Conservation (phyloP, 2,888 invertebrate genomes). For the Caenorhabditis virilis region DNA sequence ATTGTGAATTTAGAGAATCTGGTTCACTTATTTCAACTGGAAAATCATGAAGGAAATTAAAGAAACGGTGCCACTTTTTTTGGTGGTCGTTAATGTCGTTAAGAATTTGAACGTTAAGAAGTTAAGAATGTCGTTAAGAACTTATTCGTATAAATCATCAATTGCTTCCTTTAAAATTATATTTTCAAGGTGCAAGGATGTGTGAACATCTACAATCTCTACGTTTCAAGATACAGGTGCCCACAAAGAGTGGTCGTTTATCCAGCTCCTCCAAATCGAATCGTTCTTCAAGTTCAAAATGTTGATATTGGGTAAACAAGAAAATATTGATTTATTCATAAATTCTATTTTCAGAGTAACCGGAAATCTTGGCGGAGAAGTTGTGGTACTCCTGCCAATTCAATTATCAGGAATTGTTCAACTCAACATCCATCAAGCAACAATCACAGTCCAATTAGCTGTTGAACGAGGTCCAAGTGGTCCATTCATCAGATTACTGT, state of each 20-base stretch:
- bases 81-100: no score
- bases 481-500: conserved; percentile 49
- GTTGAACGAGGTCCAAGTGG: conserved; percentile 51
- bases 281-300: conserved; percentile 63
- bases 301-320: conserved; percentile 59
- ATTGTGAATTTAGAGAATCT: no score
- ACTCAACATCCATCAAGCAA: conserved; percentile 60
- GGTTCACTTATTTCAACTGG: no score
- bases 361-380: conserved; percentile 65
- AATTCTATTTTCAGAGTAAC: conserved; percentile 58
- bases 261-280: conserved; percentile 62
- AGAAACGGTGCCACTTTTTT: no score
- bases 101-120: no score
- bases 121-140: no score
- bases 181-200: conserved; percentile 57
- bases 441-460: conserved; percentile 48
- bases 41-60: no score
- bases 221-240: conserved; percentile 63
- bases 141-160: no score
- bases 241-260: conserved; percentile 63
- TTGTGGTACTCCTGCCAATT: conserved; percentile 61
- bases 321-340: not conserved
- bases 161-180: no score
- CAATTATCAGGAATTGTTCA: conserved; percentile 63
- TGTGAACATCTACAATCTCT: conserved; percentile 64